Conservation (phyloP, 2,888 invertebrate genomes). For the Actias luna region DNA sequence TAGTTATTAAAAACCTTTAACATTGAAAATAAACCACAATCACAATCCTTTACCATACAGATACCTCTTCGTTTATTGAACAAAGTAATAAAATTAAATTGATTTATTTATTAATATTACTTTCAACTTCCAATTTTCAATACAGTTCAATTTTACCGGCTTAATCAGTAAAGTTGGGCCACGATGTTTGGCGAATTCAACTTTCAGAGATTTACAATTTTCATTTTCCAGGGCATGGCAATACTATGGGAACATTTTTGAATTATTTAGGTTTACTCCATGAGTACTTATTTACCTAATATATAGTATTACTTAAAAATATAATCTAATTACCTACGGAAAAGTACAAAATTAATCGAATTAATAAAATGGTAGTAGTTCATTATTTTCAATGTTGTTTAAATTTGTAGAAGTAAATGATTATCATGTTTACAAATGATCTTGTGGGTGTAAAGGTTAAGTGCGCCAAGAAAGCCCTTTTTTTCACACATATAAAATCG, state of each 20-base stretch:
- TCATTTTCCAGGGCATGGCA: not conserved
- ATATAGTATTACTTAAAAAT: not conserved
- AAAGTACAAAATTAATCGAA: not conserved
- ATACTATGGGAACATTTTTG: not conserved
- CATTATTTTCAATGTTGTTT: not conserved
- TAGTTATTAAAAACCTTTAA: too few relatives aligned
- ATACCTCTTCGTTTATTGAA: not conserved
- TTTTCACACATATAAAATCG: slow-evolving; percentile 28
- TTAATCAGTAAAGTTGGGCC: not conserved
- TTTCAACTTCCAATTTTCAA: not conserved
- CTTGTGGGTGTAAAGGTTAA: slow-evolving; percentile 24
- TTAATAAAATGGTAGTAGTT: not conserved
- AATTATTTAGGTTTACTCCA: not conserved
- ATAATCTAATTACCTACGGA: not conserved
- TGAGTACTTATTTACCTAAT: not conserved
- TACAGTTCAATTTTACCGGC: not conserved
- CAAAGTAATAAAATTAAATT: not conserved
- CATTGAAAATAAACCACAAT: not conserved
- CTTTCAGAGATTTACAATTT: not conserved
- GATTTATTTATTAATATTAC: not conserved
- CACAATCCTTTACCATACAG: not conserved
- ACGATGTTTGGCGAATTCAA: not conserved
- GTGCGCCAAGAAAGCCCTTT: slow-evolving; percentile 29
- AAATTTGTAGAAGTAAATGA: not conserved
- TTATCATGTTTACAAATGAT: slow-evolving; percentile 10